These are phyloP conservation scores for Ptiloglossa arizonensis DNA, from an alignment of 1,140 invertebrate genomes.

Conservation along the genomic window DNA sequence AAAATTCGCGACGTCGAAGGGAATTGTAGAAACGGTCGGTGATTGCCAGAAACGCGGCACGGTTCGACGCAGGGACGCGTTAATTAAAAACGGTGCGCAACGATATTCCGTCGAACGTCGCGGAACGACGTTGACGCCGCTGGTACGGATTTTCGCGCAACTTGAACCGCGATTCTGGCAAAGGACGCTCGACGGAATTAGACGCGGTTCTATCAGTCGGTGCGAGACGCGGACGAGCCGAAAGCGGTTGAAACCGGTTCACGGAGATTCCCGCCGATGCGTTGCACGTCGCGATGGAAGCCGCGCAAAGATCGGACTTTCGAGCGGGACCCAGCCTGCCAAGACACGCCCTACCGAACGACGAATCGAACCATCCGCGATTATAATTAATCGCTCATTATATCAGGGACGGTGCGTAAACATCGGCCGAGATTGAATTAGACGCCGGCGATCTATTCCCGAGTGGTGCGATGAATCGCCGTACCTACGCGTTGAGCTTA, in stretches of 20 bases:
- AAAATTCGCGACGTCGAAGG: no score
- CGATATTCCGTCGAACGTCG: not conserved
- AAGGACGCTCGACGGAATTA: conserved; percentile 16
- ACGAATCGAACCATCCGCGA: not conserved
- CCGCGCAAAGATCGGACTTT: not conserved
- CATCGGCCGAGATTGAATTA: conserved; percentile 22
- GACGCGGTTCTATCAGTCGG: conserved; percentile 12
- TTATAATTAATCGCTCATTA: conserved; percentile 42
- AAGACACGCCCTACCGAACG: not conserved
- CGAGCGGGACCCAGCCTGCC: not conserved
- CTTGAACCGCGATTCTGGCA: conserved; percentile 21
- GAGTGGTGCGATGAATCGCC: conserved; percentile 40
- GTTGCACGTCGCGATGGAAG: not conserved
- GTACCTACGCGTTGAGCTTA: conserved; percentile 30
- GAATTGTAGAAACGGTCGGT: no score
- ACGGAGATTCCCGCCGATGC: conserved; percentile 32
- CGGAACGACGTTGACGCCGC: not conserved
- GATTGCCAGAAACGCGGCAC: not conserved
- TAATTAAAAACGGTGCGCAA: not conserved
- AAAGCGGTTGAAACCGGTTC: conserved; percentile 47
- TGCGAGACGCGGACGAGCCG: conserved; percentile 7
- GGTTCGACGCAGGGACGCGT: no score
- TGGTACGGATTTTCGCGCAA: not conserved
- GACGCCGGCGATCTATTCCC: conserved; percentile 4
- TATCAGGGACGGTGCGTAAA: not conserved